These are phyloP conservation scores for Hippocampus guttulatus DNA, from an alignment of 2,113 vertebrate genomes.

Conservation along the genomic window DNA sequence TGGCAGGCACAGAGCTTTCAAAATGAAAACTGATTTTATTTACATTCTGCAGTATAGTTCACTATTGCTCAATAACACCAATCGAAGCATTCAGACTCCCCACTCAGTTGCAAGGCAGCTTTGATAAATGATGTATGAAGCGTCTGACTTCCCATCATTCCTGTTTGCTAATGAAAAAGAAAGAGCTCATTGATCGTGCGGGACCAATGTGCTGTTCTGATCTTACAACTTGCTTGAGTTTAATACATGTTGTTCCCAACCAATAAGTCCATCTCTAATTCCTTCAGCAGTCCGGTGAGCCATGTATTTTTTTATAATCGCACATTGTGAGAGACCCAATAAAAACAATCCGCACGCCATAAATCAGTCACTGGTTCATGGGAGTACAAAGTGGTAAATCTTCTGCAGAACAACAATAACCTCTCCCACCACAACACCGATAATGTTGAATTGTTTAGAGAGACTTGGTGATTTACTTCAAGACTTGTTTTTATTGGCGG, in stretches of 20 bases:
- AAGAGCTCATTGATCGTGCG: neutral
- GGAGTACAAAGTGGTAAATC: neutral
- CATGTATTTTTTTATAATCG: slow-evolving; percentile 30
- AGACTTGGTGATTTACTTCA: slow-evolving; percentile 1
- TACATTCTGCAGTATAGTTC: neutral
- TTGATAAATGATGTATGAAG: neutral
- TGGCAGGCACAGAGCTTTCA: neutral
- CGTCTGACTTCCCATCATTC: slow-evolving; percentile 10
- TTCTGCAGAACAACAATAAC: neutral
- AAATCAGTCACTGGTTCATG: neutral
- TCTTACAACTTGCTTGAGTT: slow-evolving; percentile 16
- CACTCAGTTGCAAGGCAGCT: neutral
- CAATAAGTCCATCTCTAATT: slow-evolving; percentile 11
- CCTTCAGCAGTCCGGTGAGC: slow-evolving; percentile 17
- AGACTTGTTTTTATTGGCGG: neutral
- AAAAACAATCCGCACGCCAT: slow-evolving; percentile 19
- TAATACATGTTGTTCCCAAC: slow-evolving; percentile 18
- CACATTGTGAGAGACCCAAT: slow-evolving; percentile 6
- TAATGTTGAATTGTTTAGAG: neutral
- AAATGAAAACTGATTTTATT: neutral
- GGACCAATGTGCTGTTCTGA: slow-evolving; percentile 4
- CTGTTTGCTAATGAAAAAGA: slow-evolving; percentile 13
- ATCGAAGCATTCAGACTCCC: neutral
- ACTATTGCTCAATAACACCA: neutral
- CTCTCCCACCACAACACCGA: neutral